A percentile compares a stretch with the other conserved stretches of the same genome.
Evolutionary conservation across 2,113 vertebrate species (phyloP).

Genomic region (Psilopsiagon aymara): DNA sequence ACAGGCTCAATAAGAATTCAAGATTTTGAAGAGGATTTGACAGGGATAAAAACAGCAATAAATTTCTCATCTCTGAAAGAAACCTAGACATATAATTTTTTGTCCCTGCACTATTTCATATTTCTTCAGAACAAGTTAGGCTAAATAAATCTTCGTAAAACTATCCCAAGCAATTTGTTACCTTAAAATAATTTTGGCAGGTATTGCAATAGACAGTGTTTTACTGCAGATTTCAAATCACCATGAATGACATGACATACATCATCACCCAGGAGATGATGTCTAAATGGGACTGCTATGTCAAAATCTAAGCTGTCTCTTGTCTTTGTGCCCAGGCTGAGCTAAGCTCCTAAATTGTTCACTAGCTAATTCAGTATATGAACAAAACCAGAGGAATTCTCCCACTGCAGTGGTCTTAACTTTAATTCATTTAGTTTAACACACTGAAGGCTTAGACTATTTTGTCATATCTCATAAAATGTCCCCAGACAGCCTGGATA

Average conservation of each 20-base stretch:
- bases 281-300: slow-evolving; percentile 34
- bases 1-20: slow-evolving; percentile 15
- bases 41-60: slow-evolving; percentile 35
- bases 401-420: slow-evolving; percentile 2
- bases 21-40: slow-evolving; percentile 36
- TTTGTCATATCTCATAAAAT: slow-evolving; percentile 43
- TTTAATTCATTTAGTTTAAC: background rate
- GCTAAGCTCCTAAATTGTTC: slow-evolving; percentile 32
- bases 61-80: slow-evolving; percentile 58
- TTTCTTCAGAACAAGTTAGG: slow-evolving; percentile 30
- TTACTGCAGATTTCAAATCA: slow-evolving; percentile 63
- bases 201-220: slow-evolving; percentile 47
- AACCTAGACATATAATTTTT: slow-evolving; percentile 14
- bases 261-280: slow-evolving; percentile 44
- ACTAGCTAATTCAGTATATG: background rate
- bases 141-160: slow-evolving; percentile 56
- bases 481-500: slow-evolving; percentile 26
- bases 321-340: slow-evolving; percentile 37
- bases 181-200: slow-evolving; percentile 64
- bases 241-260: slow-evolving; percentile 51
- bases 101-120: background rate
- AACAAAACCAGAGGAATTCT: slow-evolving; percentile 49
- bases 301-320: slow-evolving; percentile 37
- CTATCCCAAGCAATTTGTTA: slow-evolving; percentile 52
- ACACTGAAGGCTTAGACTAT: slow-evolving; percentile 14